Percentiles rank a stretch among this genome's conserved stretches.
Evolutionary conservation across 2,797 vertebrate species (phyloP).

Genomic region (Meriones psammophilus): DNA sequence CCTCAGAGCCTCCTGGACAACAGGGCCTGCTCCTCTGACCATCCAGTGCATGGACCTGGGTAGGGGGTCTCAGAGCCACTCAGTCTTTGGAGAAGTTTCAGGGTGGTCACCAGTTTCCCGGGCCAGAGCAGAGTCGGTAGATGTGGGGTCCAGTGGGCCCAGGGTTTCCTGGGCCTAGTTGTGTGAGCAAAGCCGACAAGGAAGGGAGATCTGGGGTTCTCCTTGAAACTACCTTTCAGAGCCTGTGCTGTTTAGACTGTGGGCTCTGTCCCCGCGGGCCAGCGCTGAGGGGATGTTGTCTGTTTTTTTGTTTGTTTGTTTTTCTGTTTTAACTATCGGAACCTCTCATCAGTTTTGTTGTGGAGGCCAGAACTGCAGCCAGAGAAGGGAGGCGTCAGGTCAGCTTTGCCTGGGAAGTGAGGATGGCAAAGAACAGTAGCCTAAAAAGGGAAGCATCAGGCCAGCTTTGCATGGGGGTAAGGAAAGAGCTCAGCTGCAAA

Average conservation of each 20-base stretch:
- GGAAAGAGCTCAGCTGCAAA: neutral
- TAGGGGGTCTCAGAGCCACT: accelerated
- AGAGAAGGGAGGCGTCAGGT: neutral
- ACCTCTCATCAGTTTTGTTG: neutral
- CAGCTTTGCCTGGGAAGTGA: neutral
- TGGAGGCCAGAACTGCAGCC: neutral
- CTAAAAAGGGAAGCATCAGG: neutral
- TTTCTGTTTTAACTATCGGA: neutral
- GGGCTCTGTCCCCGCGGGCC: accelerated
- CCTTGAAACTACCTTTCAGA: accelerated
- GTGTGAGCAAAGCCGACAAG: neutral
- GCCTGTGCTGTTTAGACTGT: neutral
- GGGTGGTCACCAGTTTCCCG: accelerated
- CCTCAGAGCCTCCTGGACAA: neutral
- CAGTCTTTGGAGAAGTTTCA: neutral
- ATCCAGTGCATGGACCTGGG: neutral
- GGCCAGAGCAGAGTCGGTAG: neutral
- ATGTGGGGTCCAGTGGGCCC: accelerated
- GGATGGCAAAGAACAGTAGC: no score
- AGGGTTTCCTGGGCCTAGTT: neutral
- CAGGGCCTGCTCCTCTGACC: neutral
- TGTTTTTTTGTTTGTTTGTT: neutral
- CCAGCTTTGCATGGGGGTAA: neutral
- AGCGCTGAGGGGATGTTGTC: accelerated
- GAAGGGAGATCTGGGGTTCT: neutral